Base-by-base conservation (phyloP, 2,888 invertebrate species). In the Nomada fucata region DNA sequence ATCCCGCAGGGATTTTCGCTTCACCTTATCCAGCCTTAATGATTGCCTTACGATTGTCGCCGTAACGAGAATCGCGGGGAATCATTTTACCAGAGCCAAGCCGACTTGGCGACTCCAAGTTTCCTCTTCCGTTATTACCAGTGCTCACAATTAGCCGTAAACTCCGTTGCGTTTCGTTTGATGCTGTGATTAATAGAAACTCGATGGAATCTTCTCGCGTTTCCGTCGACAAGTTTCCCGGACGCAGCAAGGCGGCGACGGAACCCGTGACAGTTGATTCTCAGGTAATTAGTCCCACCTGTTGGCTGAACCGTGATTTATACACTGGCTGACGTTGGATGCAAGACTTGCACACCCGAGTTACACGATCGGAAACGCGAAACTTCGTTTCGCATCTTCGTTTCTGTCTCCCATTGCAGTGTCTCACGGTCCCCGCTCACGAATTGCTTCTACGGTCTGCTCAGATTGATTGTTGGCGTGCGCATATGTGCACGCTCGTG, bases 261-360 rank as follows among this genome's bases (percentile, higher is more conserved):
- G 57, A 55, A 60, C 63, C 36, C 50, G 59, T 60, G 88, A 79
- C 75, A 76, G 85, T 86, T 86, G 85, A 86, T 86, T 87, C 79
- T 71, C 77, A 55, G 77, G 87, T 86, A 86, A 86, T 86, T 86
- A 86, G 70, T 71, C 68, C 15, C 29, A 61, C 11, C 13, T 53
- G 42, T 68, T 26, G 70, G 63, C 59, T 60, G 65, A 50, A 61
- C 70, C 73, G 71, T 85, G 76, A 85, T 79, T 85, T 85, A 71
- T 59, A 42, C 52, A 36, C 50, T n/a, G 44, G n/a, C 20, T 52
- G 65, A 55, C 80, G 50, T 73, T 67, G 72, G 75, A 79, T 61
- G 23, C 61, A 52, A 74, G 52, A 15, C 47, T 57, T 26, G 63
- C 63, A n/a, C 11, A 20, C 59, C 2, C 53, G 44, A 70, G 60